Conservation (phyloP, 2,113 vertebrate species). For the Empidonax alnorum region DNA sequence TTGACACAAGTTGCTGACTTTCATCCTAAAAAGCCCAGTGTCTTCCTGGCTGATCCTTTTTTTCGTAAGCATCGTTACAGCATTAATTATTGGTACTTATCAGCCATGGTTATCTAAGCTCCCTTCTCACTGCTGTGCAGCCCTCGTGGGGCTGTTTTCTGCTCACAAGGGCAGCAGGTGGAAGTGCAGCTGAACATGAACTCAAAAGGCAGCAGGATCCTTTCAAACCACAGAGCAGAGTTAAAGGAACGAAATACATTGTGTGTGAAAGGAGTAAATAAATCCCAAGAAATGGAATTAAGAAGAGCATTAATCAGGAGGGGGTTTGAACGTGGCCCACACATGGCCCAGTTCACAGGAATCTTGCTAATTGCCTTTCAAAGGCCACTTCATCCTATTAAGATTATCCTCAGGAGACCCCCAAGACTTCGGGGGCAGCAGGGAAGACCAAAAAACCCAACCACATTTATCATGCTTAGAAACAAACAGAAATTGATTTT, state of each 20-base stretch:
- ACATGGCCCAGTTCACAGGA: conserved; percentile 36
- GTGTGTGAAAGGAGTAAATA: conserved; percentile 66
- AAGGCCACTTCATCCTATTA: conserved; percentile 71
- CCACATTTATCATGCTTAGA: conserved; percentile 67
- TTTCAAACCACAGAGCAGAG: background rate
- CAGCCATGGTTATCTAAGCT: background rate
- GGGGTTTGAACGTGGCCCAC: conserved; percentile 28
- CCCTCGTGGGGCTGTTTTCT: background rate
- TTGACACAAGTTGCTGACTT: background rate
- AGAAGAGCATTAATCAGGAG: conserved; percentile 68
- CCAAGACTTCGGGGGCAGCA: background rate
- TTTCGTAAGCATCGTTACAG: background rate
- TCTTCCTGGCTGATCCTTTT: fast-evolving
- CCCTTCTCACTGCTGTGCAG: background rate
- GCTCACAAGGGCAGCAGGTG: background rate
- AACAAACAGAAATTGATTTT: conserved; percentile 68
- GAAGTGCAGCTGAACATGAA: background rate
- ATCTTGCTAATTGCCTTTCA: conserved; percentile 75
- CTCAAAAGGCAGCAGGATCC: background rate
- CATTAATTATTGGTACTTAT: background rate
- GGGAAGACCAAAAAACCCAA: background rate
- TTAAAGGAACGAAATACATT: conserved; percentile 22
- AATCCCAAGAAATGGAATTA: conserved; percentile 66
- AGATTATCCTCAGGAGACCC: conserved; percentile 57
- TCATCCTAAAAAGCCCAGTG: background rate